phyloP scores from a whole-genome alignment of 2,113 vertebrate genomes.

The Campylorhamphus procurvoides region DNA sequence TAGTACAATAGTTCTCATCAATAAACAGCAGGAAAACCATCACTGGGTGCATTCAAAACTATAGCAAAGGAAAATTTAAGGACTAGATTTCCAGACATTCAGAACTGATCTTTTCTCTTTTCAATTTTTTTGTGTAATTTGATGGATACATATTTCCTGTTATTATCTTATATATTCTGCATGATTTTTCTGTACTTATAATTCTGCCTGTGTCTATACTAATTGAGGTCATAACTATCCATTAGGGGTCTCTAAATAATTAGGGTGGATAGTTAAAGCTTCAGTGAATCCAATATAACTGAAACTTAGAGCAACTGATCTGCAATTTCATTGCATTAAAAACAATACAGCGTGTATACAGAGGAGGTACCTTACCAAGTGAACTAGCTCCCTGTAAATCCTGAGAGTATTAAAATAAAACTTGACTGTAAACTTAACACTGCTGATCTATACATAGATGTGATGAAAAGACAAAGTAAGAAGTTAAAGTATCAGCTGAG shows the following conservation, averaged over 20 bases:
- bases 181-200: neutral
- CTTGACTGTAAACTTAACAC: neutral
- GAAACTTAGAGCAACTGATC: neutral
- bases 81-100: neutral
- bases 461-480: neutral
- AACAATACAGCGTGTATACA: neutral
- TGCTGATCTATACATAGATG: neutral
- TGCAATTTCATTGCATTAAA: neutral
- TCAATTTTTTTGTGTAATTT: neutral
- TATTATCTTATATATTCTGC: neutral
- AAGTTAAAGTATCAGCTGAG: neutral
- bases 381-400: neutral
- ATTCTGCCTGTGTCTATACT: slow-evolving; percentile 1
- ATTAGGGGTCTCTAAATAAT: slow-evolving; percentile 19
- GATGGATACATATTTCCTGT: neutral
- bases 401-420: neutral
- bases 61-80: neutral
- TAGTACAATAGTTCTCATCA: neutral
- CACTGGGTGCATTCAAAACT: neutral
- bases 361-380: neutral
- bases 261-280: neutral
- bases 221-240: neutral
- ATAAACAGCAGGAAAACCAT: neutral
- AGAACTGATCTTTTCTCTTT: neutral
- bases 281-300: neutral